Percentiles rank a stretch among this genome's conserved stretches.
phyloP scores from a whole-genome alignment of 2,113 vertebrate species.

The Lamprotornis superbus region DNA sequence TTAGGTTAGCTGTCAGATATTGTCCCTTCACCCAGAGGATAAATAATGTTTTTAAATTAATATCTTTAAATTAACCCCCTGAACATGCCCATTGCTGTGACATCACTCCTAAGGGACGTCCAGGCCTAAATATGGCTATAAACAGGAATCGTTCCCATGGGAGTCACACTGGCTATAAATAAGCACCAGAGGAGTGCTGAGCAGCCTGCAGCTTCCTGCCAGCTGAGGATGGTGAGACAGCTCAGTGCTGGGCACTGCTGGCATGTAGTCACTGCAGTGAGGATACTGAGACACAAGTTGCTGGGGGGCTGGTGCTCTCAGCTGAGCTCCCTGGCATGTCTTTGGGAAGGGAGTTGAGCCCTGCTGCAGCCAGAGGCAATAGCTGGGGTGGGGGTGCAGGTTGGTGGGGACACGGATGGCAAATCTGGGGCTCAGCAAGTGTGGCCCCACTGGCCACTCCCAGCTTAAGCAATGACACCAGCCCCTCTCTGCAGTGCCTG shows the following conservation, averaged over 20 bases:
- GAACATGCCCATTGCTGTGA: background rate
- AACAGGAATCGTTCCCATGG: slow-evolving; percentile 23
- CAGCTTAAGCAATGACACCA: background rate
- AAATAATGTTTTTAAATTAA: background rate
- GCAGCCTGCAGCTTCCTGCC: slow-evolving; percentile 16
- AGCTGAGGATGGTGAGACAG: slow-evolving; percentile 38
- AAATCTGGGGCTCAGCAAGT: background rate
- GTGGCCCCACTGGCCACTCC: background rate
- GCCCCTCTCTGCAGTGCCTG: background rate
- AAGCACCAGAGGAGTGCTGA: background rate
- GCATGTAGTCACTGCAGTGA: accelerated
- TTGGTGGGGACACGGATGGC: background rate
- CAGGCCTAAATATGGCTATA: slow-evolving; percentile 32
- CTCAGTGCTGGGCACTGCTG: background rate
- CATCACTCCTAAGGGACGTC: slow-evolving; percentile 38
- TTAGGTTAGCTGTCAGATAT: background rate
- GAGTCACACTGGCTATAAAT: slow-evolving; percentile 34
- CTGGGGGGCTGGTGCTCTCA: background rate
- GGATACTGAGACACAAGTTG: background rate
- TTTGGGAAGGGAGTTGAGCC: background rate
- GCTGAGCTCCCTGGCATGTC: background rate
- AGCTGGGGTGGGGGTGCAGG: background rate
- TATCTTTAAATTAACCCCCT: slow-evolving; percentile 12
- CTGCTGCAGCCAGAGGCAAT: background rate
- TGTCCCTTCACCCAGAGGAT: background rate